Conservation (phyloP, 1,140 invertebrate species). For the Drosophila repletoides region DNA sequence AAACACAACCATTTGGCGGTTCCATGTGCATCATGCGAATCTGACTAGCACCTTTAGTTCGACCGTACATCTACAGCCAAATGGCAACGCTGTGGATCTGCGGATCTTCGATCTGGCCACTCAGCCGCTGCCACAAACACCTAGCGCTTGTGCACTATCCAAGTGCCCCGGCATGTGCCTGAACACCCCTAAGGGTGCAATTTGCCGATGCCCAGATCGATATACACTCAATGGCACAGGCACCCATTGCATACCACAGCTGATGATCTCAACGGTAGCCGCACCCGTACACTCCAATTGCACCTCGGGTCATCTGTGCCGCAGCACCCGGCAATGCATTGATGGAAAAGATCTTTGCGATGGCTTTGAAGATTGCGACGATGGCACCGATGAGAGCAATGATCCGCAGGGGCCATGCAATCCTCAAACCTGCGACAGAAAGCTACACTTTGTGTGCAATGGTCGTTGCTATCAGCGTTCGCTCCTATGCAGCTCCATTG, state of each 20-base stretch:
- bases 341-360: constrained; percentile 87
- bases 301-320: constrained; percentile 61
- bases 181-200: constrained; percentile 68
- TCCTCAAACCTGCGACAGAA: constrained; percentile 57
- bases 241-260: constrained; percentile 67
- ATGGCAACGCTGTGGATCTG: constrained; percentile 55
- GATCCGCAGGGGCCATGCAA: constrained; percentile 81
- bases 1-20: constrained; percentile 62
- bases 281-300: constrained; percentile 47
- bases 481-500: constrained; percentile 87
- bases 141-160: constrained; percentile 62
- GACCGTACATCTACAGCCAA: constrained; percentile 55
- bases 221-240: constrained; percentile 72
- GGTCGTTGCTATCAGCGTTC: constrained; percentile 86
- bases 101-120: constrained; percentile 66
- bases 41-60: constrained; percentile 53
- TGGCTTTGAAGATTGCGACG: constrained; percentile 91
- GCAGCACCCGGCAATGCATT: constrained; percentile 82
- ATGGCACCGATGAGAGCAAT: constrained; percentile 91
- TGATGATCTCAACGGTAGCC: constrained; percentile 29
- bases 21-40: constrained; percentile 55
- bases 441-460: constrained; percentile 83
- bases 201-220: constrained; percentile 78
- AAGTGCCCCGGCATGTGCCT: constrained; percentile 79
- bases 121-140: constrained; percentile 42